A percentile compares a stretch with the other conserved stretches of the same genome.
phyloP scores from a whole-genome alignment of 2,797 vertebrate species.

The Euphonia xanthogaster region DNA sequence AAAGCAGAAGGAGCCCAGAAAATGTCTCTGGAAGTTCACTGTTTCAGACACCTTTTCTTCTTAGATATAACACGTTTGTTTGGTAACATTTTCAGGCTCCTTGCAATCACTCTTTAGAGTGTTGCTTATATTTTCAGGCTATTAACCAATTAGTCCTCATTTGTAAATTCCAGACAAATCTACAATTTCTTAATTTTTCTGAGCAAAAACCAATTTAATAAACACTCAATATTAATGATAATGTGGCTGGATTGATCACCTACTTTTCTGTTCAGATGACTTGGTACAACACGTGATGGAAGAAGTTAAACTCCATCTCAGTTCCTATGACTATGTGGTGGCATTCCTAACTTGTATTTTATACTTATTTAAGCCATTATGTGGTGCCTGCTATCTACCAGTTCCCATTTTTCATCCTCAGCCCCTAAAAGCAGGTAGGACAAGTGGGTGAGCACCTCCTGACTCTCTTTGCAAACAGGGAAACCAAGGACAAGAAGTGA shows the following conservation, averaged over 20 bases:
- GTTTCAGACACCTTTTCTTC: not conserved
- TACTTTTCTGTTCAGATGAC: not conserved
- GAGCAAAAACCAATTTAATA: not conserved
- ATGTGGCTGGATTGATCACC: not conserved
- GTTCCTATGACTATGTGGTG: not conserved
- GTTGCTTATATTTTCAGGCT: not conserved
- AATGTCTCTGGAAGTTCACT: conserved; percentile 33
- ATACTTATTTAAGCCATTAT: not conserved
- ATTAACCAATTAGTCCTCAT: not conserved
- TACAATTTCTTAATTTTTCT: not conserved
- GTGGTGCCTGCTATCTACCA: not conserved
- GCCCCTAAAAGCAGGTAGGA: not conserved
- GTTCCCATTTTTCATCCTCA: not conserved
- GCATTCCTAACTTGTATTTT: not conserved
- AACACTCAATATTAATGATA: not conserved
- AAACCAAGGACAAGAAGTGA: not conserved
- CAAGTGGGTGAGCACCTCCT: not conserved
- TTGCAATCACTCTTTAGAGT: not conserved
- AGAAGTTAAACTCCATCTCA: not conserved
- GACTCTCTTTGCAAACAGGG: not conserved
- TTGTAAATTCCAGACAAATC: not conserved
- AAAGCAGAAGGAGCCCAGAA: conserved; percentile 54
- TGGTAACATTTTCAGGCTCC: not conserved
- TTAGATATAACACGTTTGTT: not conserved
- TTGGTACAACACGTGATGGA: not conserved